Percentiles rank a stretch among this genome's conserved stretches.
Evolutionary conservation across 2,113 vertebrate genomes (phyloP).

Genomic region (Atherinomorus stipes): DNA sequence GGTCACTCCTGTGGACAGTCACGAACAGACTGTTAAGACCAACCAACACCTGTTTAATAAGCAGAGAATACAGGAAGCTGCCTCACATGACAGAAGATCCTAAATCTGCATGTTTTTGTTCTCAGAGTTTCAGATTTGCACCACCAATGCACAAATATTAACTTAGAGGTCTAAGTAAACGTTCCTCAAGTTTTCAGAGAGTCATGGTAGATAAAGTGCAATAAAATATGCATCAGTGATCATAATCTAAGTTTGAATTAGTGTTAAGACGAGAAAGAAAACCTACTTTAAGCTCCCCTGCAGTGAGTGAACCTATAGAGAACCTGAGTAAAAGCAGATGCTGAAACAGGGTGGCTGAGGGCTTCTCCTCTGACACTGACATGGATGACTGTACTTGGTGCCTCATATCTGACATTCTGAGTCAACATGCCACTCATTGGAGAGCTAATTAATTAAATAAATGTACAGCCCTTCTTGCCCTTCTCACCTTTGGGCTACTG

Average conservation of each 20-base stretch:
- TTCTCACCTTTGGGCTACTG: constrained; percentile 71
- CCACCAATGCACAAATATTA: no score
- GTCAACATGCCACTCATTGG: constrained; percentile 61
- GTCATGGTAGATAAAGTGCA: no score
- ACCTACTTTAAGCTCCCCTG: background rate
- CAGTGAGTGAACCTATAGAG: constrained; percentile 1
- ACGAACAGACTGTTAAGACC: background rate
- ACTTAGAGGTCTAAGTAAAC: background rate
- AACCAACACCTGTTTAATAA: background rate
- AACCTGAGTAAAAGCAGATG: constrained; percentile 19
- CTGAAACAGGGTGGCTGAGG: constrained; percentile 21
- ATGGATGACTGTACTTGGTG: constrained; percentile 48
- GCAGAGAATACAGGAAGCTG: background rate
- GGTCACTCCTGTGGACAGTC: constrained; percentile 88
- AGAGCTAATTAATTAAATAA: constrained; percentile 76
- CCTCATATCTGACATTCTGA: constrained; percentile 67
- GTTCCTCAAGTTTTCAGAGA: background rate
- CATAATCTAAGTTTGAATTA: no score
- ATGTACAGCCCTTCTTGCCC: constrained; percentile 42
- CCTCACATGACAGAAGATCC: background rate
- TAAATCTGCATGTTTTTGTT: background rate
- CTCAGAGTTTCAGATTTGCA: background rate
- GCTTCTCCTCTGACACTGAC: constrained; percentile 17
- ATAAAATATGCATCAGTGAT: no score
- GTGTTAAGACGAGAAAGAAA: no score